Evolutionary conservation across 2,888 invertebrate genomes (phyloP), one percentile per base, ranked within the genome.

Genomic region (Pantelozetes paolii): DNA sequence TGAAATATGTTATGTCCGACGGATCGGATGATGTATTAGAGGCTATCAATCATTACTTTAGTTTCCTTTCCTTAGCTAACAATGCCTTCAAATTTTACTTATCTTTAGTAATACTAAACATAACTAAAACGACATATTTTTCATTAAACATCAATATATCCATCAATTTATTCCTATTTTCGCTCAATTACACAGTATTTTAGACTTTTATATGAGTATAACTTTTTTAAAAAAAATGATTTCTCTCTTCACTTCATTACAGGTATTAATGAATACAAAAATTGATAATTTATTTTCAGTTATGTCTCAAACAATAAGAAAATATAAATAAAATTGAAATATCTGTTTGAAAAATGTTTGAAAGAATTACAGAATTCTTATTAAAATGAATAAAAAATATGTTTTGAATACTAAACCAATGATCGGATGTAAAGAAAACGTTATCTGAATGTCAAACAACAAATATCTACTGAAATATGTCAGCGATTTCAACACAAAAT

Each of bases 381-480:
- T 36, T 20, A 64, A 11, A n/a, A n/a, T n/a, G n/a, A n/a, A n/a
- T n/a, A 32, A 9, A 32, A 30, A 64, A 36, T 36, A 64, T 64
- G 64, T 36, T 64, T 20, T 57, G 40, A 64, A 64, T 64, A 40
- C 64, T 64, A 26, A 64, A 64, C 64, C n/a, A 64, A 64, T 36
- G 36, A 36, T 36, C 6, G 2, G 2, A 9, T 57, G 1, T 15
- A 36, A 6, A 11, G 20, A n/a, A n/a, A n/a, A 64, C 64, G 36
- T 20, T n/a, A 15, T 32, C 64, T 64, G 64, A 64, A 64, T 64
- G 36, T 64, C n/a, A 1, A 15, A 62, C 9, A 8, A 30, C 13
- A 30, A 11, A 36, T 32, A 36, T 18, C 20, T 59, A 23, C 28
- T 30, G 59, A 3, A 28, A 28, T 59, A 30, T 59, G 13, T 59